Base-by-base conservation (phyloP, 2,113 vertebrate genomes). In the Crotalus helleri region DNA sequence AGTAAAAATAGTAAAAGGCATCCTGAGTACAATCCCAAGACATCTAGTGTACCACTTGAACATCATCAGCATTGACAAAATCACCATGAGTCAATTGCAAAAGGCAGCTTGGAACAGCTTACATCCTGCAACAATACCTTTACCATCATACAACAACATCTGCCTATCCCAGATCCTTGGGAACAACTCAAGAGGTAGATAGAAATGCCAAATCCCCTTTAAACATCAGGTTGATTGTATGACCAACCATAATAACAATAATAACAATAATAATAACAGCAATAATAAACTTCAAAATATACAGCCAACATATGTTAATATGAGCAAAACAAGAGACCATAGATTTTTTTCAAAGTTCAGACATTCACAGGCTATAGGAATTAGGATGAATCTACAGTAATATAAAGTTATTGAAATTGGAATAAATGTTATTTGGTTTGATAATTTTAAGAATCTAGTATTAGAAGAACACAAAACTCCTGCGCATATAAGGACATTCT, bases 401-500 rank as follows among this genome's bases (percentile, higher is more conserved):
- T 39, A 19, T 11, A 88, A 33, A 29, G 4, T 33, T 33, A 57
- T 53, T 92, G 46, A 53, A 88, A 85, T 13, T 59, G 29, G 44
- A 58, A 29, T 55, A 23, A 17, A 46, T 29, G 19, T 81, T 81
- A 74, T 24, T 85, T 26, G 53, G 15, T 87, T 87, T 92, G 53
- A 39, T 81, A 15, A 1, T 91, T 92, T 29, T 49, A 33, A 33
- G 29, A 2, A 54, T 55, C 23, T 17, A 54, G n/a, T 24, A 54
- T n/a, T 88, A 88, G 49, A 55, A 81, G 54, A 33, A 81, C 9
- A 23, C n/a, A 89, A 92, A 94, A 93, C 8, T 88, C 58, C n/a
- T 91, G 92, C 61, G 92, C 89, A 89, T 74, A 94, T 0, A 93
- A 89, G 64, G 0, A 0, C 17, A 44, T 81, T 81, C 33, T 44